Evolutionary conservation across 2,113 vertebrate genomes (phyloP).

Genomic region (Lophotis ruficrista): DNA sequence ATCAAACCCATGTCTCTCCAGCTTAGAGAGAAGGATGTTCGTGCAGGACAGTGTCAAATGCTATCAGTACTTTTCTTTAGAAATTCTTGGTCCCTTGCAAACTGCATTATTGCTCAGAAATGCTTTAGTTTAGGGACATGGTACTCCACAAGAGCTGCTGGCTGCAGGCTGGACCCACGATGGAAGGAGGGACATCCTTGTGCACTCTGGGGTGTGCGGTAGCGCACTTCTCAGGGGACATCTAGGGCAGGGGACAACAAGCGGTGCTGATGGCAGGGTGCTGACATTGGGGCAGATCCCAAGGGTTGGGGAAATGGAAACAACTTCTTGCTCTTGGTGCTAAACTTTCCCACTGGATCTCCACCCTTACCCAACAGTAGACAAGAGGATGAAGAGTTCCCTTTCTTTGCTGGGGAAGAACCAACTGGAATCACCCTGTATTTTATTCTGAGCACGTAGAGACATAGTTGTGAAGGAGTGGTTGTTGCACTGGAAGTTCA

Average conservation of each 20-base stretch:
- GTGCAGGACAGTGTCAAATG: no score
- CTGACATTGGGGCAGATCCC: not conserved
- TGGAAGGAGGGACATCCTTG: not conserved
- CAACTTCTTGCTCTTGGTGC: not conserved
- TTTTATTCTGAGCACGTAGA: not conserved
- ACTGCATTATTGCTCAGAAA: not conserved
- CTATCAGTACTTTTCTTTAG: not conserved
- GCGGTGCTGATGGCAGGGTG: not conserved
- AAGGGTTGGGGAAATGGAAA: not conserved
- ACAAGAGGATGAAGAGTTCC: not conserved
- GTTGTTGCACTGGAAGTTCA: not conserved
- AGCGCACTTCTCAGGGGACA: not conserved
- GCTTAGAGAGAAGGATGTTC: no score
- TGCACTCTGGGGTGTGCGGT: not conserved
- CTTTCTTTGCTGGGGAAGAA: not conserved
- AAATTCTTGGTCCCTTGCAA: not conserved
- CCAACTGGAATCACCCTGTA: not conserved
- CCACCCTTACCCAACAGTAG: not conserved
- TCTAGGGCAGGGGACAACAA: not conserved
- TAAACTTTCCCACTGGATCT: not conserved
- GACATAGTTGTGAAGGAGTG: rapidly evolving
- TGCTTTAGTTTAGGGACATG: not conserved
- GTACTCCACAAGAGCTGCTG: not conserved
- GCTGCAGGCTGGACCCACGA: rapidly evolving
- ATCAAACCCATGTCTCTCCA: no score